Conservation (phyloP, 2,113 vertebrate species). For the Rhinopomastus cyanomelas region DNA sequence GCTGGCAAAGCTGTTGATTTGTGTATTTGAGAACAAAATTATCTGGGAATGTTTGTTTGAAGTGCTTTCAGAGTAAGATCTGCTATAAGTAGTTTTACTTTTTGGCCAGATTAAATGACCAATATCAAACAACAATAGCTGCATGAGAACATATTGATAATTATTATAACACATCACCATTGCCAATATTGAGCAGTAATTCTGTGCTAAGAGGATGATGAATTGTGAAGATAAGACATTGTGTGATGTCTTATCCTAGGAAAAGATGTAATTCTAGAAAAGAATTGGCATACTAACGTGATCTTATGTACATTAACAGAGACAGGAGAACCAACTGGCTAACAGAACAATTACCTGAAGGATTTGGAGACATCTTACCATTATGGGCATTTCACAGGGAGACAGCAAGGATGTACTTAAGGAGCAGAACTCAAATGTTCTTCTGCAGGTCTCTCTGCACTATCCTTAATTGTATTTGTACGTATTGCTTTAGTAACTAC, state of each 20-base stretch:
- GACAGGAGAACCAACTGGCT: neutral
- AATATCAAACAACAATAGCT: neutral
- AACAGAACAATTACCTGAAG: neutral
- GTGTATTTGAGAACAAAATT: neutral
- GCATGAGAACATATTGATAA: fast-evolving
- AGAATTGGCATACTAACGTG: neutral
- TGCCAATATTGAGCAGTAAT: neutral
- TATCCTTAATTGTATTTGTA: neutral
- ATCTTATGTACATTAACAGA: neutral
- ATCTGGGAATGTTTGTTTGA: neutral
- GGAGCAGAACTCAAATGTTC: neutral
- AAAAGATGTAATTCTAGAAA: neutral
- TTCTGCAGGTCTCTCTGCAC: neutral
- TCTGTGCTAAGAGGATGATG: neutral
- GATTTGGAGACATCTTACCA: neutral
- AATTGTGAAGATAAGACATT: too few relatives aligned
- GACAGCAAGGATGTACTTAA: neutral
- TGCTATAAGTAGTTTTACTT: neutral
- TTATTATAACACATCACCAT: neutral
- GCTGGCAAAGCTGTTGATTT: neutral
- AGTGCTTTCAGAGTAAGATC: too few relatives aligned
- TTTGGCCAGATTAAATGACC: neutral
- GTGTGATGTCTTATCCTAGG: neutral
- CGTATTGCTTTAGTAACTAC: neutral
- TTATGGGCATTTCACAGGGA: neutral